These are phyloP conservation scores for Ophiodon elongatus DNA, from an alignment of 2,113 vertebrate species.

Conservation along the genomic window DNA sequence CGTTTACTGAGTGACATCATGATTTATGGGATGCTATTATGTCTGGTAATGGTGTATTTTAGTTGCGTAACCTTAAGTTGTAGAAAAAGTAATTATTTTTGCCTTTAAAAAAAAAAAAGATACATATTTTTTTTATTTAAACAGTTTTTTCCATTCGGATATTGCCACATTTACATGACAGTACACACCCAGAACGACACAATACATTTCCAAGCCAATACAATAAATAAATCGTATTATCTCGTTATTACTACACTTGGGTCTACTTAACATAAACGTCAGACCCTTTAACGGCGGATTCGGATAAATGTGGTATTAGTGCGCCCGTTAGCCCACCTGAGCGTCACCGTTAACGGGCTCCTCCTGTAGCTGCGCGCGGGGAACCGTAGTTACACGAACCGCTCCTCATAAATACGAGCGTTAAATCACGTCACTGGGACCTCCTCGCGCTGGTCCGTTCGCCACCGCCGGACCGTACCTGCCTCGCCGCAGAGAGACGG, in stretches of 20 bases:
- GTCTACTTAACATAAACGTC: neutral
- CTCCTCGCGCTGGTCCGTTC: neutral
- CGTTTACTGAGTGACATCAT: neutral
- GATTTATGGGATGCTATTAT: neutral
- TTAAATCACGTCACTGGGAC: slow-evolving; percentile 1
- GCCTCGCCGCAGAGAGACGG: rapidly evolving
- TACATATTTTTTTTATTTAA: neutral
- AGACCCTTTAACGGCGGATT: neutral
- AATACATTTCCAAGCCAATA: neutral
- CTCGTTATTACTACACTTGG: neutral
- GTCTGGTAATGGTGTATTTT: neutral
- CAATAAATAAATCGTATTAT: neutral
- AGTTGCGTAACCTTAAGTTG: no score
- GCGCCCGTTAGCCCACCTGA: slow-evolving; percentile 47
- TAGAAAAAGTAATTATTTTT: neutral
- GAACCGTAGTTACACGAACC: slow-evolving; percentile 15
- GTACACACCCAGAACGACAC: slow-evolving; percentile 34
- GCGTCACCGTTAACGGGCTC: slow-evolving; percentile 29
- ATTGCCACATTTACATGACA: slow-evolving; percentile 4
- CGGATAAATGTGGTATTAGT: neutral
- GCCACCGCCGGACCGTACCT: neutral
- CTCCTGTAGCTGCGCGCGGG: slow-evolving; percentile 30
- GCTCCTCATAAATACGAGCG: neutral
- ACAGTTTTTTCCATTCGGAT: neutral
- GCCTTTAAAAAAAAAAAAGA: neutral